Evolutionary conservation across 2,888 invertebrate genomes (phyloP), one percentile per base, ranked within the genome.

Genomic region (Tolmerus cingulatus): DNA sequence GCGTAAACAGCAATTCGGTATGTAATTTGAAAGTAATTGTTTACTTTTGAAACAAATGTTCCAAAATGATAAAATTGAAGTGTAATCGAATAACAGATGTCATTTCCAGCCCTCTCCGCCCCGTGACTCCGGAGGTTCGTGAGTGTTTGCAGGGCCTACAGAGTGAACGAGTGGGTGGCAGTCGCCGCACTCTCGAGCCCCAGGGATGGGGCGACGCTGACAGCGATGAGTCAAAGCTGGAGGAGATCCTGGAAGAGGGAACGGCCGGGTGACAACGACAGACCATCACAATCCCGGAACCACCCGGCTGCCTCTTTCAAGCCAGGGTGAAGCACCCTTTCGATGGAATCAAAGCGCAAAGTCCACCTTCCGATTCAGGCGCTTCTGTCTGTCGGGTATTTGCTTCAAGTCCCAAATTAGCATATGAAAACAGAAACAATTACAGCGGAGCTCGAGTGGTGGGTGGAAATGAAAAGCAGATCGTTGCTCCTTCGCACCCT

Each of bases 341-440:
- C 77, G 30, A 74, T 77, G 76, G 55, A 77, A 86, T 77, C 51
- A 76, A 86, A 51, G 85, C 46, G 19, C 43, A 46, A 74, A 74
- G 85, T 85, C 85, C 74, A 85, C 85, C 85, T 85, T 85, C 74
- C 85, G 85, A 85, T 85, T 85, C 74, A 46, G 46, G 74, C 78
- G 77, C 40, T 34, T 87, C 66, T 87, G 78, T 79, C 81, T 66
- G 87, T 81, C 74, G 79, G 51, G 19, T 81, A 19, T 87, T 81
- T 87, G 81, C 86, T 37, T 81, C 30, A 87, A 81, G 79, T 87
- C 51, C 81, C 86, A 87, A 88, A 88, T 88, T 88, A 88, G 88
- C 88, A 88, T 88, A 88, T 88, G 88, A 88, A 88, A 88, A 88
- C 87, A 87, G 88, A 88, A 88, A 88, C 88, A 88, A 88, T 88